phyloP scores from a whole-genome alignment of 2,797 vertebrate species.

The Onychomys torridus region DNA sequence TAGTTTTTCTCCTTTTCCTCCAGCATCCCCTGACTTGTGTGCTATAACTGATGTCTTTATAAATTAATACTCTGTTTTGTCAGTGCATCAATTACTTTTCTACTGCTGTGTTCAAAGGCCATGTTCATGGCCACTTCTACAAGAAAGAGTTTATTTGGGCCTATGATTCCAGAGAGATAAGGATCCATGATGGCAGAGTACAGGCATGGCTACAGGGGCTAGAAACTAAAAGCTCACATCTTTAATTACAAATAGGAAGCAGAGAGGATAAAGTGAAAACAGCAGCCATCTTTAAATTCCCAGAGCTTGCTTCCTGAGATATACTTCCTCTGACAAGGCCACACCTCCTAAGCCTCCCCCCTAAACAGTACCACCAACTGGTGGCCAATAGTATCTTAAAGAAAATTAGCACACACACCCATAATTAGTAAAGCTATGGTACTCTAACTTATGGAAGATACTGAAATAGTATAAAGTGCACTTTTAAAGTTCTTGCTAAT shows the following conservation, averaged over 20 bases:
- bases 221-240: background rate
- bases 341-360: background rate
- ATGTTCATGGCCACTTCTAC: background rate
- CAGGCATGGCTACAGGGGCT: too few species aligned
- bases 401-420: background rate
- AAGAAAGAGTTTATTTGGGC: background rate
- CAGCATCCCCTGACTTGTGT: rapidly evolving
- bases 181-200: background rate
- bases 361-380: background rate
- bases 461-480: background rate
- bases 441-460: background rate
- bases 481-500: background rate
- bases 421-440: background rate
- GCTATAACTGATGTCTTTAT: background rate
- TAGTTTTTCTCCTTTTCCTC: background rate
- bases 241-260: background rate
- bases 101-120: background rate
- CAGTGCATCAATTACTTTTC: background rate
- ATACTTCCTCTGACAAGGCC: background rate
- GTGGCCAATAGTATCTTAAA: background rate
- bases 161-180: background rate
- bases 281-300: background rate
- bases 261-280: background rate
- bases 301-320: background rate
- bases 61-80: background rate